Evolutionary conservation across 2,888 invertebrate species (phyloP).

Genomic region (Chouioia cunea): DNA sequence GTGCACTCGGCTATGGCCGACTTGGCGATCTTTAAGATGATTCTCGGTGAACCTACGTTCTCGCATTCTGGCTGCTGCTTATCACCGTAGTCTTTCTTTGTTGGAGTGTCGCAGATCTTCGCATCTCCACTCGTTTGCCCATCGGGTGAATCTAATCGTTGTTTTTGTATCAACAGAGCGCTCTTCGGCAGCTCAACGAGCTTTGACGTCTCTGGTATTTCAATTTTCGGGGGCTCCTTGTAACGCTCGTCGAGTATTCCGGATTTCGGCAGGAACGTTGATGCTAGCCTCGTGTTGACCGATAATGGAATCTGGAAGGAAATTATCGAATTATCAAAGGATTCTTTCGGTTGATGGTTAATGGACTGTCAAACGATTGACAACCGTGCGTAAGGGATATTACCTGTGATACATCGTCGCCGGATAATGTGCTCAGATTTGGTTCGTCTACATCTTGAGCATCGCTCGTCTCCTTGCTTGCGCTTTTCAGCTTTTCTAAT

Average conservation of each 20-base stretch:
- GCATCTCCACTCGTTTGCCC: constrained; percentile 53
- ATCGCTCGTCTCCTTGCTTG: constrained; percentile 17
- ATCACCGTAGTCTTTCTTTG: constrained; percentile 55
- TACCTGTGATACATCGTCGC: constrained; percentile 22
- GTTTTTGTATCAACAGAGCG: constrained; percentile 21
- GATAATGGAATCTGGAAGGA: constrained; percentile 15
- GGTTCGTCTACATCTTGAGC: not conserved
- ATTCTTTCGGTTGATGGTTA: not conserved
- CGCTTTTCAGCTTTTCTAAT: constrained; percentile 48
- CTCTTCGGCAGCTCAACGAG: not conserved
- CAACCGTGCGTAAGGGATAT: not conserved
- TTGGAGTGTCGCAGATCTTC: constrained; percentile 57
- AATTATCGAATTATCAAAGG: constrained; percentile 1
- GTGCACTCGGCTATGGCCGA: constrained; percentile 64
- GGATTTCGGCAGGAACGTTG: constrained; percentile 57
- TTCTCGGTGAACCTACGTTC: constrained; percentile 65
- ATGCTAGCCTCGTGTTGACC: constrained; percentile 28
- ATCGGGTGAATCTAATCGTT: constrained; percentile 57
- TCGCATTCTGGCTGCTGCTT: constrained; percentile 51
- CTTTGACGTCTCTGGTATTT: constrained; percentile 57
- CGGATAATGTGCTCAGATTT: too few species aligned
- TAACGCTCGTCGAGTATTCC: constrained; percentile 62
- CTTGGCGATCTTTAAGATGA: constrained; percentile 65
- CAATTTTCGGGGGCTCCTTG: constrained; percentile 63
- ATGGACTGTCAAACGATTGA: not conserved